Percentiles rank a stretch among this genome's conserved stretches.
These are phyloP conservation scores for Gracilinanus agilis DNA, from an alignment of 2,113 vertebrate genomes.

Conservation along the genomic window DNA sequence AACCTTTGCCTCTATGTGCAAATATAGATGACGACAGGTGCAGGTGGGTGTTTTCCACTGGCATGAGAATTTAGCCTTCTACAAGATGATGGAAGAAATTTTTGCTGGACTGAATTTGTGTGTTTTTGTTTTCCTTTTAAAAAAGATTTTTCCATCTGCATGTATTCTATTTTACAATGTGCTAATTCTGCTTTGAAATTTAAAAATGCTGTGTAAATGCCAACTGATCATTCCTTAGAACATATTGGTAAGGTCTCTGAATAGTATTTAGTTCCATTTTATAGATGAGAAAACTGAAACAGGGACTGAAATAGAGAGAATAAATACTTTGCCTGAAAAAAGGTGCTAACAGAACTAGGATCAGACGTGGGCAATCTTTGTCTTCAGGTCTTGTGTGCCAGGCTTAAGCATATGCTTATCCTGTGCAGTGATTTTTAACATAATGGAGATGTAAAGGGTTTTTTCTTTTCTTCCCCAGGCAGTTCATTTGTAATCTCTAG, in stretches of 20 bases:
- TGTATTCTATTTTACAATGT: constrained; percentile 74
- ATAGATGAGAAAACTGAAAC: constrained; percentile 61
- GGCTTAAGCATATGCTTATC: background rate
- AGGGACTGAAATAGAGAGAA: constrained; percentile 12
- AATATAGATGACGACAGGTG: constrained; percentile 72
- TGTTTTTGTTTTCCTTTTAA: constrained; percentile 64
- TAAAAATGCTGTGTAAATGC: constrained; percentile 69
- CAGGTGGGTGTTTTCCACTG: constrained; percentile 65
- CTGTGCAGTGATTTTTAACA: background rate
- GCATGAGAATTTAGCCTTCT: constrained; percentile 72
- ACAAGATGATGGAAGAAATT: constrained; percentile 55
- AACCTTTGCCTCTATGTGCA: constrained; percentile 78
- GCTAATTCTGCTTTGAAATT: constrained; percentile 77
- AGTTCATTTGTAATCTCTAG: constrained; percentile 62
- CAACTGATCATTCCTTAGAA: constrained; percentile 68
- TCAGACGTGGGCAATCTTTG: background rate
- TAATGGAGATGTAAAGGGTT: background rate
- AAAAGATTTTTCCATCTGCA: constrained; percentile 71
- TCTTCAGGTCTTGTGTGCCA: background rate
- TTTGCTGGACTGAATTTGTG: constrained; percentile 67
- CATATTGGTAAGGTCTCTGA: constrained; percentile 3
- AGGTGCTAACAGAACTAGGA: constrained; percentile 13
- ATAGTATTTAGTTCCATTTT: constrained; percentile 63
- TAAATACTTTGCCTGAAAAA: background rate
- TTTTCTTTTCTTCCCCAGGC: constrained; percentile 36